Conservation (phyloP, 2,113 vertebrate genomes). For the Gavialis gangeticus region DNA sequence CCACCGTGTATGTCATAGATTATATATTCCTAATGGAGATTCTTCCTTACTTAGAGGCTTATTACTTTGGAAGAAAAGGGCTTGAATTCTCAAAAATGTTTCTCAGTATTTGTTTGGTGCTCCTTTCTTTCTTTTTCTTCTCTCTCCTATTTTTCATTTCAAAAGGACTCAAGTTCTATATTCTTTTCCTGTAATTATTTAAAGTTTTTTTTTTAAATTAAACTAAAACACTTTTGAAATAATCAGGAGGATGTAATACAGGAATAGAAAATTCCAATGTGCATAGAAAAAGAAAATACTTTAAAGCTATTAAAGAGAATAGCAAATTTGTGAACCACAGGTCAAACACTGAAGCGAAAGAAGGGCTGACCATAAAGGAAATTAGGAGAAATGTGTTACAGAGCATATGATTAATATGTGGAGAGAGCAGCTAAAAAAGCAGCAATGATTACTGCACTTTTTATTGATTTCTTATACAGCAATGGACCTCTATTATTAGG, state of each 20-base stretch:
- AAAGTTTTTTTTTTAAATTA: neutral
- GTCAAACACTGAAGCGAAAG: slow-evolving; percentile 49
- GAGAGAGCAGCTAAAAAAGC: slow-evolving; percentile 23
- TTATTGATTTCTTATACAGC: slow-evolving; percentile 33
- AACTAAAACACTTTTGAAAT: neutral
- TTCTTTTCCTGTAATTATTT: neutral
- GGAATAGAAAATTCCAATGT: slow-evolving; percentile 5
- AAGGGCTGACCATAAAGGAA: slow-evolving; percentile 30
- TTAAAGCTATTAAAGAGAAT: neutral
- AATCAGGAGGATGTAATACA: neutral
- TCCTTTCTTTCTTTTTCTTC: neutral
- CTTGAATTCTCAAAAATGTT: neutral
- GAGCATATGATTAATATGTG: slow-evolving; percentile 45
- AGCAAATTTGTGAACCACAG: slow-evolving; percentile 17
- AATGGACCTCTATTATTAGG: slow-evolving; percentile 19
- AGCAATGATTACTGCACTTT: slow-evolving; percentile 27
- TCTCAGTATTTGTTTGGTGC: neutral
- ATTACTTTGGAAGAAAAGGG: neutral
- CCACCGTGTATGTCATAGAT: neutral
- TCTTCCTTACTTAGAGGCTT: neutral
- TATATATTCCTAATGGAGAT: neutral
- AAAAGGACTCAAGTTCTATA: neutral
- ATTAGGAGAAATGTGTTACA: slow-evolving; percentile 43
- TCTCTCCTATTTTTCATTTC: neutral
- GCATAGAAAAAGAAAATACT: slow-evolving; percentile 10